Evolutionary conservation across 2,113 vertebrate genomes (phyloP), one percentile per base, ranked within the genome.

Genomic region (Gobiocypris rarus): DNA sequence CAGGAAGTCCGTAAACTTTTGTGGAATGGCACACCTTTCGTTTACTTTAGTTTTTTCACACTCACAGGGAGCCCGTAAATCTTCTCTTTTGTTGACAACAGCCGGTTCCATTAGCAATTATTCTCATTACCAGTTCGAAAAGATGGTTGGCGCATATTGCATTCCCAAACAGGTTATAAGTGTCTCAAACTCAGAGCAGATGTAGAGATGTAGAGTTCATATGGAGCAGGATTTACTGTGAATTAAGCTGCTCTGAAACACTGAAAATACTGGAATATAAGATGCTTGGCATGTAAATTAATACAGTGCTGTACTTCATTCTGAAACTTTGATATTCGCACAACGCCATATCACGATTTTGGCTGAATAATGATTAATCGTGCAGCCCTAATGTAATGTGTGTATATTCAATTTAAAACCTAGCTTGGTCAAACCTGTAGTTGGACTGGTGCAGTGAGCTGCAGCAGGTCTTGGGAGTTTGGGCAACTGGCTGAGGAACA

Each of bases 401-500:
- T 34, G 56, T 9, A 50, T 4, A 5, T n/a, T 13, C 14, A 77
- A 24, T 2, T 10, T 24, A 87, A 84, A 48, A 41, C 59, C 86
- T 56, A 75, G 26, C 31, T 15, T 77, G 6, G 14, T 24, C 88
- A 84, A 48, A 41, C 65, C 87, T 63, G 75, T 14, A 56, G 52
- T 41, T 15, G 77, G 9, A 3, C 24, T 22, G 22, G 6, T 1
- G 52, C 63, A 83, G 69, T 31, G 83, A 26, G 84, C 0, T 0
- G 87, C 82, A 22, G 91, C 14, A 19, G 81, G 2, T 74, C 26
- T 65, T 1, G 87, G 34, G 0, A 81, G 90, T 63, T 89, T 86
- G 78, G 96, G 89, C 10, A 96, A 88, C 0, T 95, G 93, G 88
- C 96, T 96, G 83, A 95, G 95, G 88, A 99, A 98, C 0, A 98